Evolutionary conservation across 2,113 vertebrate genomes (phyloP).

Genomic region (Himantopus leucocephalus): DNA sequence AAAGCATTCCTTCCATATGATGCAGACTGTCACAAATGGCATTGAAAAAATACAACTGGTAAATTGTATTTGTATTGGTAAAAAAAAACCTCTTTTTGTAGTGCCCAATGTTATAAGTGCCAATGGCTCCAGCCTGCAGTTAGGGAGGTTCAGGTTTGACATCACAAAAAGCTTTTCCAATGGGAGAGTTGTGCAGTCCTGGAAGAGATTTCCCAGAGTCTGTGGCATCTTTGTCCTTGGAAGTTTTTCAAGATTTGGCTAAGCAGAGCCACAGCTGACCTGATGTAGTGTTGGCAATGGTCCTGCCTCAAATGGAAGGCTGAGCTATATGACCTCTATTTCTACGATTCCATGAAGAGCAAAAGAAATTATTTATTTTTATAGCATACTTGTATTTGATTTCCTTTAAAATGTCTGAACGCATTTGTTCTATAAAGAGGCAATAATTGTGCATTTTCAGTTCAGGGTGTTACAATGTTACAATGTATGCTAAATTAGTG

Average conservation of each 20-base stretch:
- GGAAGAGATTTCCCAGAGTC: background rate
- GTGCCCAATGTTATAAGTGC: background rate
- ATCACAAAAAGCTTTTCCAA: background rate
- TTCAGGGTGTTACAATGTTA: background rate
- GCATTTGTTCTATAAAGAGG: background rate
- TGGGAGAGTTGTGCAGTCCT: background rate
- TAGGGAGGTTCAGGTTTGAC: background rate
- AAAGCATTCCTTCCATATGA: background rate
- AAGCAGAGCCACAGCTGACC: background rate
- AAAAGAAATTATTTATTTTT: background rate
- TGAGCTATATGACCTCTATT: background rate
- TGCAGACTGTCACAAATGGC: background rate
- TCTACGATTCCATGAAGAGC: background rate
- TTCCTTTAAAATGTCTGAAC: background rate
- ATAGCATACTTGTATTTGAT: background rate
- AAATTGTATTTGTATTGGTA: background rate
- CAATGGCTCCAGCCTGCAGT: background rate
- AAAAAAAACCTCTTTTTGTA: background rate
- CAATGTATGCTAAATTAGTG: background rate
- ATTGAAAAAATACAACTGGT: background rate
- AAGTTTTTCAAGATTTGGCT: background rate
- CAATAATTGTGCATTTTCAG: background rate
- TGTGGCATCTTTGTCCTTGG: background rate
- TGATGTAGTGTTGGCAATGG: background rate
- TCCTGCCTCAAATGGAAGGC: background rate